Evolutionary conservation across 1,140 invertebrate species (phyloP).

Genomic region (Cydia amplana): DNA sequence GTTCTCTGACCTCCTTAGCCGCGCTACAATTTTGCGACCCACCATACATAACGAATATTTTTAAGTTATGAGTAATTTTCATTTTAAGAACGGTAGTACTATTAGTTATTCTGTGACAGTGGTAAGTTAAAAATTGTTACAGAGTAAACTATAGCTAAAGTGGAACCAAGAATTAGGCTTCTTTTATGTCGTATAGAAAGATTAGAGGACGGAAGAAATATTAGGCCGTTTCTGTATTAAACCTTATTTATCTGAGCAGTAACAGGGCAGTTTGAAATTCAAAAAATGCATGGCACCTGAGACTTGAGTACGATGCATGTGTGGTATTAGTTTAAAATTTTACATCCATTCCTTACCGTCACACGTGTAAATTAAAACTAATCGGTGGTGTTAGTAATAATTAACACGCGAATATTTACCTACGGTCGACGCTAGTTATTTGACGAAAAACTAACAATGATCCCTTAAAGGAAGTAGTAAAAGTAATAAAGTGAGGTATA

Average conservation of each 20-base stretch:
- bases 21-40: slow-evolving; percentile 40
- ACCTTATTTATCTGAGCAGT: neutral
- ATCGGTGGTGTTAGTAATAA: slow-evolving; percentile 8
- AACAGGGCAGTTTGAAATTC: neutral
- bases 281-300: neutral
- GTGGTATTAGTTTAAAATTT: neutral
- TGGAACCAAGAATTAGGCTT: too few species aligned
- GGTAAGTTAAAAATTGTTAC: too few species aligned
- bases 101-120: too few species aligned
- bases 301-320: neutral
- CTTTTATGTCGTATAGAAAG: too few species aligned
- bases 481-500: slow-evolving; percentile 4
- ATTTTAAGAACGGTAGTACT: neutral
- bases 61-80: neutral
- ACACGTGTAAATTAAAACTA: neutral
- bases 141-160: too few species aligned
- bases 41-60: neutral
- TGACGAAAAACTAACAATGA: slow-evolving; percentile 1
- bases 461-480: slow-evolving; percentile 10
- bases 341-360: neutral
- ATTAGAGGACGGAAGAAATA: too few species aligned
- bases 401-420: neutral
- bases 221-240: too few species aligned
- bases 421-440: neutral
- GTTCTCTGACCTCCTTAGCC: slow-evolving; percentile 56